These are phyloP conservation scores for Dromiciops gliroides DNA, from an alignment of 2,113 vertebrate species.

Conservation along the genomic window DNA sequence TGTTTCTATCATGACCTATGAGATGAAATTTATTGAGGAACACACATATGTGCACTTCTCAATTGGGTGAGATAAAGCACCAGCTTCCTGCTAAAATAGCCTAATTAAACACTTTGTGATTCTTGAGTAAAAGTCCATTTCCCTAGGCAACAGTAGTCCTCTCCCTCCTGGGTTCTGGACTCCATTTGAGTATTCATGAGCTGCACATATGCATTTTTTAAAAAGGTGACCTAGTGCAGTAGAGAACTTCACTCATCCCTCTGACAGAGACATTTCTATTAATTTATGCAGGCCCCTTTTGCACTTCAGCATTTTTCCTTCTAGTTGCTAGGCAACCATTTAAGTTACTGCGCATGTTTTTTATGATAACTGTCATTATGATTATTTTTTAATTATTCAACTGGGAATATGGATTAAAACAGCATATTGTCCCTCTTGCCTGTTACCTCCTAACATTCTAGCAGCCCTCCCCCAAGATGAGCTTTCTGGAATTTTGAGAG, in stretches of 20 bases:
- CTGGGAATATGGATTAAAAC: slow-evolving; percentile 76
- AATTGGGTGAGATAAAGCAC: not conserved
- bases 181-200: slow-evolving; percentile 50
- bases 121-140: slow-evolving; percentile 6
- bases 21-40: not conserved
- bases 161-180: not conserved
- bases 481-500: slow-evolving; percentile 62
- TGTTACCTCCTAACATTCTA: slow-evolving; percentile 58
- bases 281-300: slow-evolving; percentile 85
- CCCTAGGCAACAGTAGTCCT: not conserved
- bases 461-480: slow-evolving; percentile 19
- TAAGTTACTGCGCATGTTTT: slow-evolving; percentile 82
- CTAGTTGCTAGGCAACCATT: slow-evolving; percentile 86
- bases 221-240: slow-evolving; percentile 57
- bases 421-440: slow-evolving; percentile 73
- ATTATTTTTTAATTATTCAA: slow-evolving; percentile 82
- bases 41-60: not conserved
- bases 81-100: slow-evolving; percentile 24
- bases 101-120: not conserved
- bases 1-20: not conserved
- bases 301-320: slow-evolving; percentile 81
- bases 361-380: slow-evolving; percentile 80
- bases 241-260: slow-evolving; percentile 73
- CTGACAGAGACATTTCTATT: slow-evolving; percentile 76
- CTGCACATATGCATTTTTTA: slow-evolving; percentile 38